Evolutionary conservation across 2,797 vertebrate genomes (phyloP).

Genomic region (Prunella strophiata): DNA sequence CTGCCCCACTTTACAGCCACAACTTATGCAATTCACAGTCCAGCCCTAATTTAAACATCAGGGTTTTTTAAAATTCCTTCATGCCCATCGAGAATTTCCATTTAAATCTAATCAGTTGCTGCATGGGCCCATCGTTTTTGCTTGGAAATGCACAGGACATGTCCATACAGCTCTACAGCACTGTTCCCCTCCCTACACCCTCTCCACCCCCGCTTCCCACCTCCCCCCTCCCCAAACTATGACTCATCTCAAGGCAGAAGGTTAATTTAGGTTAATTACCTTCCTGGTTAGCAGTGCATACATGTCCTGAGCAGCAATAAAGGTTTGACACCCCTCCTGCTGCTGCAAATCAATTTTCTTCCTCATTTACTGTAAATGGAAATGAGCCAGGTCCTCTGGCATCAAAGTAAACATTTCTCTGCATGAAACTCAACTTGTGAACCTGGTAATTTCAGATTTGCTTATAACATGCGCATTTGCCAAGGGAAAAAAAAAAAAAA

Average conservation of each 20-base stretch:
- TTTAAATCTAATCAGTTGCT: slow-evolving; percentile 27
- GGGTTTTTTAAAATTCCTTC: not conserved
- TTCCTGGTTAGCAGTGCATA: slow-evolving; percentile 72
- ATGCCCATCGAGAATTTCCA: slow-evolving; percentile 19
- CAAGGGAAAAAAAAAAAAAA: not conserved
- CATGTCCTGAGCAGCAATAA: slow-evolving; percentile 70
- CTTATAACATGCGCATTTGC: slow-evolving; percentile 42
- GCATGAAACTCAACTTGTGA: slow-evolving; percentile 74
- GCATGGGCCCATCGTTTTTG: not conserved
- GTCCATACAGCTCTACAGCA: slow-evolving; percentile 35
- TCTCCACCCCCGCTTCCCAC: slow-evolving; percentile 49
- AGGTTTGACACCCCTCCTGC: slow-evolving; percentile 70
- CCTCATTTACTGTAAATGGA: slow-evolving; percentile 73
- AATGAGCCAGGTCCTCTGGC: slow-evolving; percentile 62
- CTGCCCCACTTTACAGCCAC: not conserved
- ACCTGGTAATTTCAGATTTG: slow-evolving; percentile 74
- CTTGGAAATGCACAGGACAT: slow-evolving; percentile 27
- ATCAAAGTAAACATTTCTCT: slow-evolving; percentile 72
- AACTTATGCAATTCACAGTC: not conserved
- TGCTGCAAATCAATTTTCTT: slow-evolving; percentile 75
- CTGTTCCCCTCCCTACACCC: slow-evolving; percentile 51
- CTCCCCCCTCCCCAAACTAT: slow-evolving; percentile 43
- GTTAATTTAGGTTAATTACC: slow-evolving; percentile 79
- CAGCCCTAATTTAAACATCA: not conserved
- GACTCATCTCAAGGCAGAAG: slow-evolving; percentile 72